Base-by-base conservation (phyloP, 2,888 invertebrate species). In the Lordiphosa andalusiaca region DNA sequence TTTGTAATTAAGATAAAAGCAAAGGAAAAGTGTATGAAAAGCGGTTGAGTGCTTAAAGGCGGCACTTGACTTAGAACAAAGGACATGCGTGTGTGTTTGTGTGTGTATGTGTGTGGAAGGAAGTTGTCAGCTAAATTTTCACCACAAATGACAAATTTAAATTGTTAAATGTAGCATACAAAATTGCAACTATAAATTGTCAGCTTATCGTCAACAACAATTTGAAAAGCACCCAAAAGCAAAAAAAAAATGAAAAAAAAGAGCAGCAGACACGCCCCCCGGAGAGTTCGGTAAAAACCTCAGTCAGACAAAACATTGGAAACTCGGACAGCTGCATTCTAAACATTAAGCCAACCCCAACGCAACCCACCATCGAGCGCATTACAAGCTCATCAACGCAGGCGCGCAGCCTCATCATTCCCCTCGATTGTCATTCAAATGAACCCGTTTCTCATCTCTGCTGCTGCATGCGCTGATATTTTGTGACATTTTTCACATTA, bases 1-100 rank as follows among this genome's bases (percentile, higher is more conserved):
- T 67, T 84, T 78, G 84, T 77, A 78, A 84, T 78, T 78, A 78
- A 84, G 78, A 73, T 84, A 78, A 78, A 81, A 78, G 78, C 84
- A 19, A 56, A 65, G 19, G 30, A 13, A 23, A 39, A 40, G 40
- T 36, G 48, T 41, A 48, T 52, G 47, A 53, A 61, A 61, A 61
- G 47, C 47, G 37, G 67, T 52, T 39, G 36, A 61, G 54, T 51
- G 46, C 7, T 67, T 60, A 60, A 67, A 57, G 49, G 65, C 67
- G 59, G 55, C 59, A 59, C 50, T 66, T 66, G 46, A 52, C 53
- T 36, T 23, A 33, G 57, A 33, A 64, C 66, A 66, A 66, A 66
- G 59, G 51, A 42, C 6, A 19, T 25, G 38, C 13, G 13, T 25
- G n/a, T 25, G 3, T 37, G 16, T 16, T 1, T 16, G 16, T 16